phyloP scores from a whole-genome alignment of 1,140 invertebrate genomes.

The Formica selysi region DNA sequence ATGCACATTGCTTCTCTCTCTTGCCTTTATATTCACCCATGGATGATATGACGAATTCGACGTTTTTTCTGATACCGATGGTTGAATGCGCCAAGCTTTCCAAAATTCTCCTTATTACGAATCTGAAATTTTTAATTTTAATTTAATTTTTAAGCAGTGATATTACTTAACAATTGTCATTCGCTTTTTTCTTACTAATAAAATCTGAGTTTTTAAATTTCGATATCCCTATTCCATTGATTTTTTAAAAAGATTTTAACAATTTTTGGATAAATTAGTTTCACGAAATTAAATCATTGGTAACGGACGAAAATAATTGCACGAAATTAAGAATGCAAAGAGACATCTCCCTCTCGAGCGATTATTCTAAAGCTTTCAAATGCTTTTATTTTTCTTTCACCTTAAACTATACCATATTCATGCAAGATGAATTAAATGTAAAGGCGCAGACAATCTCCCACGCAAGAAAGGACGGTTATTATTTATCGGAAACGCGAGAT shows the following conservation, averaged over 20 bases:
- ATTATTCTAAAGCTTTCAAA: background rate
- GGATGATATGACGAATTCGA: background rate
- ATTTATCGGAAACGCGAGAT: slow-evolving; percentile 49
- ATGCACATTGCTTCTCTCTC: background rate
- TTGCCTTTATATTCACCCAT: slow-evolving; percentile 3
- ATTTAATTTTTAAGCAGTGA: background rate
- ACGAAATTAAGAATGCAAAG: background rate
- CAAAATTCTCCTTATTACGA: background rate
- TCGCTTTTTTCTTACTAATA: background rate
- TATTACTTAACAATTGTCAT: background rate
- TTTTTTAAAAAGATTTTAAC: background rate
- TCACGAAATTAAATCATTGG: background rate
- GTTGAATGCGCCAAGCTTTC: background rate
- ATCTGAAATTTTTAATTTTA: background rate
- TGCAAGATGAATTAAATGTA: background rate
- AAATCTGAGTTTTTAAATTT: background rate
- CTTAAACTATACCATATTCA: background rate
- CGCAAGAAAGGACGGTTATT: background rate
- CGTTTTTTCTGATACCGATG: background rate
- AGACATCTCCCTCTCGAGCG: background rate
- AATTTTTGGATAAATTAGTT: background rate
- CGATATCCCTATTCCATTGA: background rate
- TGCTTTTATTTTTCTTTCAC: background rate
- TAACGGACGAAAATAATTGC: background rate
- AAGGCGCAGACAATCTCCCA: slow-evolving; percentile 29